These are phyloP conservation scores for Amiota minor DNA, from an alignment of 2,888 invertebrate genomes.

Conservation along the genomic window DNA sequence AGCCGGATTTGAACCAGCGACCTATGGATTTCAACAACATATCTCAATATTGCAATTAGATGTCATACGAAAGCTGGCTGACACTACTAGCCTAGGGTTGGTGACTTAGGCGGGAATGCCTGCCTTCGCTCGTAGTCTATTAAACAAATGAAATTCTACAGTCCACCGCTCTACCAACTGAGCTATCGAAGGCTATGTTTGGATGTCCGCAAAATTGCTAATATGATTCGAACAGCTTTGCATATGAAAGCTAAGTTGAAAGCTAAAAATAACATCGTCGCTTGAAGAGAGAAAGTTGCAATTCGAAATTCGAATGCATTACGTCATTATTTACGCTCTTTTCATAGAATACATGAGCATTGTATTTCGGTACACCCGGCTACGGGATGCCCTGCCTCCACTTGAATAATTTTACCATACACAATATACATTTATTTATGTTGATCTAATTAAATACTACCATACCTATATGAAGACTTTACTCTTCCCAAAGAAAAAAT, in stretches of 20 bases:
- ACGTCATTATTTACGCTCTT: slow-evolving; percentile 47
- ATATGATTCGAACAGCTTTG: slow-evolving; percentile 47
- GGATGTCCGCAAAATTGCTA: slow-evolving; percentile 31
- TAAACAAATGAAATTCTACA: slow-evolving; percentile 57
- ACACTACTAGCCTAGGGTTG: slow-evolving; percentile 42
- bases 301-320: slow-evolving; percentile 39
- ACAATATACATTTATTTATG: too few species aligned
- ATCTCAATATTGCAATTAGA: slow-evolving; percentile 48
- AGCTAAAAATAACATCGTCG: slow-evolving; percentile 44
- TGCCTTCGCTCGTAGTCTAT: slow-evolving; percentile 46
- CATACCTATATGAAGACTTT: too few species aligned
- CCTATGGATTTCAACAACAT: slow-evolving; percentile 62
- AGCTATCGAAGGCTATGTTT: slow-evolving; percentile 61
- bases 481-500: too few species aligned
- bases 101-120: slow-evolving; percentile 45
- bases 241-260: slow-evolving; percentile 46
- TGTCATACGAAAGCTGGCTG: slow-evolving; percentile 48
- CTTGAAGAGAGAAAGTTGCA: slow-evolving; percentile 16
- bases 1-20: slow-evolving; percentile 68
- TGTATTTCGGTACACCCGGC: too few species aligned
- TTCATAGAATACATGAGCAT: slow-evolving; percentile 17
- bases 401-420: too few species aligned
- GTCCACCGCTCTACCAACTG: slow-evolving; percentile 68
- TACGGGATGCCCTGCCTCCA: too few species aligned
- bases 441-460: too few species aligned